A percentile compares a stretch with the other conserved stretches of the same genome.
These are phyloP conservation scores for Corythucha ciliata DNA, from an alignment of 2,888 invertebrate genomes.

Conservation along the genomic window DNA sequence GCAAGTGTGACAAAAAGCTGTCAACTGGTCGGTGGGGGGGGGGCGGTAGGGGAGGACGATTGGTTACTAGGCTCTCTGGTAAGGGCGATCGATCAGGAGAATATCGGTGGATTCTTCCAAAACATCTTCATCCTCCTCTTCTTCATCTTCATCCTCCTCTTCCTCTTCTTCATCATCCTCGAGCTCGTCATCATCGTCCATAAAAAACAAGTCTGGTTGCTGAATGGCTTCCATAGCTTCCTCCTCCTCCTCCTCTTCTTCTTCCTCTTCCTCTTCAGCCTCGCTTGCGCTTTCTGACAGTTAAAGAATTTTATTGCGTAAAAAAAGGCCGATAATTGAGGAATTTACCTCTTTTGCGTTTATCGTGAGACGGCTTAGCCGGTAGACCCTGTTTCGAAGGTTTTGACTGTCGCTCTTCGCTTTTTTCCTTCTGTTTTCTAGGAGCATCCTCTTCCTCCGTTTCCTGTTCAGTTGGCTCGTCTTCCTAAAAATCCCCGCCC, in stretches of 20 bases:
- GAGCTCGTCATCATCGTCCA: background rate
- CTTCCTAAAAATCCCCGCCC: too few species aligned
- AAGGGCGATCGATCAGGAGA: conserved; percentile 15
- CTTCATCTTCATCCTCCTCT: conserved; percentile 14
- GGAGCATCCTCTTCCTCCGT: too few species aligned
- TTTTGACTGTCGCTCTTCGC: too few species aligned
- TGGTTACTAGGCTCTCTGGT: conserved; percentile 20
- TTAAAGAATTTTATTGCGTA: too few species aligned
- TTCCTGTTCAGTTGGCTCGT: too few species aligned
- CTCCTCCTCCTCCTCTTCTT: background rate
- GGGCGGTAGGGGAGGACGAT: too few species aligned
- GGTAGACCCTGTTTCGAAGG: too few species aligned
- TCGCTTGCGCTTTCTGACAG: background rate
- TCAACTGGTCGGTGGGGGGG: too few species aligned
- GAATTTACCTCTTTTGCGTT: too few species aligned
- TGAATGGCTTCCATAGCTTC: background rate
- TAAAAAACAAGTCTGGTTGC: background rate
- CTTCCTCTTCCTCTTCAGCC: background rate
- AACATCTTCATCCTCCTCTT: conserved; percentile 8
- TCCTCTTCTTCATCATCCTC: conserved; percentile 1
- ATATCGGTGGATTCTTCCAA: conserved; percentile 16
- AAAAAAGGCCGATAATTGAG: too few species aligned
- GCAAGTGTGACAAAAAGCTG: too few species aligned
- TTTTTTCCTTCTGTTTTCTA: background rate
- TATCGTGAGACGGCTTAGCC: too few species aligned